Conservation (phyloP, 1,140 invertebrate species). For the Colletes latitarsis region DNA sequence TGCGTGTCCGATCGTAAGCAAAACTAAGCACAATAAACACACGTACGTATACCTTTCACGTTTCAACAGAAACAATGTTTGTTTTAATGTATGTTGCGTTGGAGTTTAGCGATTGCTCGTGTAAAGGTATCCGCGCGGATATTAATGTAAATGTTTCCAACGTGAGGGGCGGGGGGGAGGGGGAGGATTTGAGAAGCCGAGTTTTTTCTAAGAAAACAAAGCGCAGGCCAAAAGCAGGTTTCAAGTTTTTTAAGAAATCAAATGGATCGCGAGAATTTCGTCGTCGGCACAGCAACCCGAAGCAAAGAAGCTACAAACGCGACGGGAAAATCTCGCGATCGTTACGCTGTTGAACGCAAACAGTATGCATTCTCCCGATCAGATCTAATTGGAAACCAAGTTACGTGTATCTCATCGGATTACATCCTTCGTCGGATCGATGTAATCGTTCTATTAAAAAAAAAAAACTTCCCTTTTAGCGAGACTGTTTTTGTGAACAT, state of each 20-base stretch:
- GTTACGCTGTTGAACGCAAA: not conserved
- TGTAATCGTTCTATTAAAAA: constrained; percentile 10
- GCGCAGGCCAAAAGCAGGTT: constrained; percentile 60
- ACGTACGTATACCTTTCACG: not conserved
- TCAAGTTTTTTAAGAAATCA: not conserved
- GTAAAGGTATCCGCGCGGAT: not conserved
- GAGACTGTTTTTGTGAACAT: constrained; percentile 4
- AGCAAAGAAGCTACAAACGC: constrained; percentile 22
- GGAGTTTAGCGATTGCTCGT: not conserved
- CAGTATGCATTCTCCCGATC: constrained; percentile 4
- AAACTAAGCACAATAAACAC: constrained; percentile 30
- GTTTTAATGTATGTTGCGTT: not conserved
- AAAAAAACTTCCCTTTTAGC: not conserved
- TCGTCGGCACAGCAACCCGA: constrained; percentile 33
- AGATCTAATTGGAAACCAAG: no score
- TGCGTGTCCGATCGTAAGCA: constrained; percentile 25
- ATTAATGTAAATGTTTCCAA: not conserved
- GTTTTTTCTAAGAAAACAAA: constrained; percentile 19
- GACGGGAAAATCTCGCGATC: constrained; percentile 33
- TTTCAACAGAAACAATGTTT: not conserved
- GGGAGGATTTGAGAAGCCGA: constrained; percentile 11
- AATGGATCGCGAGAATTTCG: constrained; percentile 37
- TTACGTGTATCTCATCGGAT: not conserved
- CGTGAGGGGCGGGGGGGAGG: no score
- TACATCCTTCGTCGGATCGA: constrained; percentile 22